Percentiles rank a stretch among this genome's conserved stretches.
Conservation (phyloP, 2,888 invertebrate species). For the Chorisops tibialis region DNA sequence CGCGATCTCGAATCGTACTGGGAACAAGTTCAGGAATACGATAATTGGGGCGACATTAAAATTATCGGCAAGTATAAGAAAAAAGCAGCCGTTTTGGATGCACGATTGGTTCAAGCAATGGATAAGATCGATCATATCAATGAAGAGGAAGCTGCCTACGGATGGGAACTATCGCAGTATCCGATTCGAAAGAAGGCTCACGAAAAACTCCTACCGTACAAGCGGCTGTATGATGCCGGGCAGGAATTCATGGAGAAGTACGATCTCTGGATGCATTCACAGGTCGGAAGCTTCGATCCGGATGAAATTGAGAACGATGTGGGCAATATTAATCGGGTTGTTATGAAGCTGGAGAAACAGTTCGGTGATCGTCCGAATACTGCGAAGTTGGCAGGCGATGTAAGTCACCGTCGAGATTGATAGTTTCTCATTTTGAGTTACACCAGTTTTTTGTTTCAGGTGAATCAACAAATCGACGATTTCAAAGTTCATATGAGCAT, state of each 20-base stretch:
- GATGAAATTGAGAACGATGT: constrained; percentile 72
- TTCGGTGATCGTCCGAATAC: constrained; percentile 76
- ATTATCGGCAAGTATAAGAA: constrained; percentile 79
- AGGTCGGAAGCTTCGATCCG: constrained; percentile 81
- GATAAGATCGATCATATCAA: constrained; percentile 83
- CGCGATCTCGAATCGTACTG: constrained; percentile 78
- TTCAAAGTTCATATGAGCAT: constrained; percentile 88
- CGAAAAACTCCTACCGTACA: constrained; percentile 79
- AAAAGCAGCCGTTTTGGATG: constrained; percentile 75
- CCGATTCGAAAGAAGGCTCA: constrained; percentile 75
- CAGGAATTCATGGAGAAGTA: constrained; percentile 80
- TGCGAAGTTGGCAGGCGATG: constrained; percentile 64
- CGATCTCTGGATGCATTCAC: constrained; percentile 78
- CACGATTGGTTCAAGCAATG: constrained; percentile 63
- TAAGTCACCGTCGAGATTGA: constrained; percentile 44
- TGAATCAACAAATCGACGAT: constrained; percentile 67
- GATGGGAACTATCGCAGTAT: constrained; percentile 85
- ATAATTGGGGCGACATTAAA: constrained; percentile 81
- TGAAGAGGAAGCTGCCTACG: constrained; percentile 84
- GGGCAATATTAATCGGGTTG: constrained; percentile 57
- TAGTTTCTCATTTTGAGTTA: background rate
- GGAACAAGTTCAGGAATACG: constrained; percentile 78
- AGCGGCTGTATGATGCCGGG: constrained; percentile 84
- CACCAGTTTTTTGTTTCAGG: constrained; percentile 32
- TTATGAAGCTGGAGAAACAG: constrained; percentile 84